Evolutionary conservation across 64 coral and sea anemone genomes (phyloP).

Genomic region (Stylophora pistillata): DNA sequence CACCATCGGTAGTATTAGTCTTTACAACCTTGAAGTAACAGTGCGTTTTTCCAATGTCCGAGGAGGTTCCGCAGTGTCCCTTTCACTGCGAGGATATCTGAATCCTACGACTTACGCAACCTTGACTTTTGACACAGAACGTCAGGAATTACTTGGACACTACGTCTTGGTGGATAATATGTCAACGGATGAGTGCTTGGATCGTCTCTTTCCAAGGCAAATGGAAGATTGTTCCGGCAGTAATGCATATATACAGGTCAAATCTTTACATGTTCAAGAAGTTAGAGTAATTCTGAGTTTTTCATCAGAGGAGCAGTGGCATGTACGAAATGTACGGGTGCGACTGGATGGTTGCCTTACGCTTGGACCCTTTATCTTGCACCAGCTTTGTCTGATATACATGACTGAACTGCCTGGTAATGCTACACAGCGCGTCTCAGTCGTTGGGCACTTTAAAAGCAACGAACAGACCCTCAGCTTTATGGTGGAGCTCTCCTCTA

Average conservation of each 20-base stretch:
- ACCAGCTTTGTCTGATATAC: constrained; percentile 8
- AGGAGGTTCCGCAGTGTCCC: not conserved
- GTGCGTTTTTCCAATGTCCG: not conserved
- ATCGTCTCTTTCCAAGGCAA: not conserved
- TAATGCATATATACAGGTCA: not conserved
- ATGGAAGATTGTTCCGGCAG: not conserved
- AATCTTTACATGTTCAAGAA: not conserved
- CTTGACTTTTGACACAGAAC: not conserved
- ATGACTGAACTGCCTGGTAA: not conserved
- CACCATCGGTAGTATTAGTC: not conserved
- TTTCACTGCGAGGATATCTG: constrained; percentile 3
- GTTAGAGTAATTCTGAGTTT: not conserved
- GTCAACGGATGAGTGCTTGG: not conserved
- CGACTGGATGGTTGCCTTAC: not conserved
- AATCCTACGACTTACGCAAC: not conserved
- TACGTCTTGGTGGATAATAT: not conserved
- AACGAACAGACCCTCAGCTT: not conserved
- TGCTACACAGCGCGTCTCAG: not conserved
- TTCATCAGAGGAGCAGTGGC: not conserved
- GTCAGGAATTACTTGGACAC: not conserved
- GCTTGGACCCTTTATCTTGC: constrained; percentile 14
- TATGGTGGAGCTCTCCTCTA: constrained; percentile 6
- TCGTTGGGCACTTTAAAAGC: constrained; percentile 5
- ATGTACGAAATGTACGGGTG: not conserved
- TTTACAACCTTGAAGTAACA: not conserved